Conservation (phyloP, 2,888 invertebrate genomes). For the Pterostichus madidus region DNA sequence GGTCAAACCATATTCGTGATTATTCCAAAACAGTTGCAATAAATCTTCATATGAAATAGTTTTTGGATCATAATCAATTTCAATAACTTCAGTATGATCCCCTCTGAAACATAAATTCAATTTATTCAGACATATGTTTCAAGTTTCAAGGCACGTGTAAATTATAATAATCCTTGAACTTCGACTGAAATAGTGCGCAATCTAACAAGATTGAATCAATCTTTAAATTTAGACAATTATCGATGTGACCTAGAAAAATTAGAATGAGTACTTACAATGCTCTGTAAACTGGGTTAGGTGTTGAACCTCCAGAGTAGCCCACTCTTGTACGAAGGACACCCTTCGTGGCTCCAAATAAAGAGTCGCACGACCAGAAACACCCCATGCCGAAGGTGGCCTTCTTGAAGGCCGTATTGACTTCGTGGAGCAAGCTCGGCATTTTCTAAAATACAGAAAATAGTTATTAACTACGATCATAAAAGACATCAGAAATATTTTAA, state of each 20-base stretch:
- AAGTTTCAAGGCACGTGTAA: slow-evolving; percentile 60
- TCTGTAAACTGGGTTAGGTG: slow-evolving; percentile 89
- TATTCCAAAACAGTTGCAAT: slow-evolving; percentile 92
- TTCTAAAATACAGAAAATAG: slow-evolving; percentile 68
- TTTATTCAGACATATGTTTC: slow-evolving; percentile 4
- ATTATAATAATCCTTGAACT: slow-evolving; percentile 25
- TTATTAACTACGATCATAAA: background rate
- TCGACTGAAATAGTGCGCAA: slow-evolving; percentile 10
- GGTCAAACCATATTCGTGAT: slow-evolving; percentile 93
- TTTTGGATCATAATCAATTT: slow-evolving; percentile 93
- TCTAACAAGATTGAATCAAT: background rate
- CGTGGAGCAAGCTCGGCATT: slow-evolving; percentile 80
- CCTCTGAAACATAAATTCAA: slow-evolving; percentile 81
- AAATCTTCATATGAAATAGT: slow-evolving; percentile 87
- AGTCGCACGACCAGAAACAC: slow-evolving; percentile 96
- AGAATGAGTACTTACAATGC: slow-evolving; percentile 84
- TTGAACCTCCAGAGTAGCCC: slow-evolving; percentile 94
- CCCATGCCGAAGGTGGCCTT: slow-evolving; percentile 96
- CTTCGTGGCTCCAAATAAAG: slow-evolving; percentile 86
- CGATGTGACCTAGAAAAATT: slow-evolving; percentile 15
- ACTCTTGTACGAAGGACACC: slow-evolving; percentile 94
- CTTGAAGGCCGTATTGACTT: slow-evolving; percentile 82
- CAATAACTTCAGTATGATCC: slow-evolving; percentile 96
- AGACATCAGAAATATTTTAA: no score
- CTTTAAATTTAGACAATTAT: slow-evolving; percentile 27